phyloP scores from a whole-genome alignment of 2,797 vertebrate species.

The Ceyx erithaca region DNA sequence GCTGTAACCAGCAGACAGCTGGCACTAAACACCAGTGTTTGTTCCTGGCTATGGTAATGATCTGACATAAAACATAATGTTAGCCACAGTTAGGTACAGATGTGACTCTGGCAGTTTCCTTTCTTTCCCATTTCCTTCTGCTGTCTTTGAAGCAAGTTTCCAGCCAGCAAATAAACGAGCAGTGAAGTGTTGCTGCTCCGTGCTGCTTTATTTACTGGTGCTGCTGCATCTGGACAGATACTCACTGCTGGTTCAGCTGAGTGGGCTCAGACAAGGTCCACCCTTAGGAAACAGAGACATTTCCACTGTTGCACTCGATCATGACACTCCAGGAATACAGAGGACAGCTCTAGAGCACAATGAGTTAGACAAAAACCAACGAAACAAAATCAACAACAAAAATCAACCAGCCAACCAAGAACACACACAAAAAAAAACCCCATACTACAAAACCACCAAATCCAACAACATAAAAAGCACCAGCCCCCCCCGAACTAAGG shows the following conservation, averaged over 20 bases:
- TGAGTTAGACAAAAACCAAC: not conserved
- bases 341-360: not conserved
- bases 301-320: not conserved
- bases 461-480: not conserved
- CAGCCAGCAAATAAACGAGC: not conserved
- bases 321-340: not conserved
- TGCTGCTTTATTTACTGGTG: not conserved
- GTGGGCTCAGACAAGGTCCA: not conserved
- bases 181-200: not conserved
- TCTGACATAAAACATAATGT: slow-evolving; percentile 39
- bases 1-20: slow-evolving; percentile 1
- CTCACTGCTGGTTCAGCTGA: not conserved
- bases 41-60: not conserved
- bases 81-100: slow-evolving; percentile 14
- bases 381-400: not conserved
- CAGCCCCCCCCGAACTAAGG: not conserved
- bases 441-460: too few species aligned
- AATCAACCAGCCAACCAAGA: not conserved
- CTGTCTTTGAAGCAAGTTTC: slow-evolving; percentile 13
- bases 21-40: not conserved
- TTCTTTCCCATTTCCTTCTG: slow-evolving; percentile 17
- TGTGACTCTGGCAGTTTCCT: slow-evolving; percentile 4
- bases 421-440: not conserved
- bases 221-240: not conserved
- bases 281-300: not conserved